Percentiles rank a stretch among this genome's conserved stretches.
Conservation (phyloP, 2,113 vertebrate species). For the Spermophilus dauricus region DNA sequence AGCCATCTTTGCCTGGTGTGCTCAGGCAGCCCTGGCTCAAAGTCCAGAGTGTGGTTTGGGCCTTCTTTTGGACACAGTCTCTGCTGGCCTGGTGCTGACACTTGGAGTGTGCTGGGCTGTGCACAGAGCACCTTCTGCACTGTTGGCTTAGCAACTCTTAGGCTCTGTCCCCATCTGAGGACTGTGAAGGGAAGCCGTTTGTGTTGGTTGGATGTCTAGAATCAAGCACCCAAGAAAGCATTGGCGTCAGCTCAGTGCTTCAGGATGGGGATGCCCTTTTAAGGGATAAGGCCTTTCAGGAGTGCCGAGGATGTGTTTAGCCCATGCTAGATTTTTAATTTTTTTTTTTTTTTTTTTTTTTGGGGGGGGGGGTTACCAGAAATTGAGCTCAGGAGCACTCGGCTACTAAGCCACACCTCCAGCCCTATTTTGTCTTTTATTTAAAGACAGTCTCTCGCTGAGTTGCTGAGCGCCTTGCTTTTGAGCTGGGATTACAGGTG, state of each 20-base stretch:
- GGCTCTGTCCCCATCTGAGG: neutral
- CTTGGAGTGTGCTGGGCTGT: neutral
- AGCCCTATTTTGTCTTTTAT: too few relatives aligned
- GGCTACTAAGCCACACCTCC: too few relatives aligned
- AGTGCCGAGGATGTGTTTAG: neutral
- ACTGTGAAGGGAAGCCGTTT: accelerated
- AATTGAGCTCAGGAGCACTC: too few relatives aligned
- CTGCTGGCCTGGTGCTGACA: neutral
- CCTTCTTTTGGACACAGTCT: neutral
- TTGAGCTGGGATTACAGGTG: too few relatives aligned
- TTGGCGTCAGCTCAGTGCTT: accelerated
- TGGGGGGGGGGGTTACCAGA: too few relatives aligned
- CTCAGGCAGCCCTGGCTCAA: too few relatives aligned
- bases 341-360: too few relatives aligned
- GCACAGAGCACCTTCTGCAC: neutral
- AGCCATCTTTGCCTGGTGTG: neutral
- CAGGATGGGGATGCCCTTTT: neutral
- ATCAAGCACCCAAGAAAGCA: too few relatives aligned
- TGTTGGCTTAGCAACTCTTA: accelerated
- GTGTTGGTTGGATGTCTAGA: neutral
- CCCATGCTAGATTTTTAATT: too few relatives aligned
- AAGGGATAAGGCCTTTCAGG: neutral
- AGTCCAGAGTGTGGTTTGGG: too few relatives aligned
- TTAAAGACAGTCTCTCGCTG: too few relatives aligned
- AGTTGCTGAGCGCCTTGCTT: too few relatives aligned